These are phyloP conservation scores for Choristoneura rosaceana DNA, from an alignment of 2,888 invertebrate species.

Conservation along the genomic window DNA sequence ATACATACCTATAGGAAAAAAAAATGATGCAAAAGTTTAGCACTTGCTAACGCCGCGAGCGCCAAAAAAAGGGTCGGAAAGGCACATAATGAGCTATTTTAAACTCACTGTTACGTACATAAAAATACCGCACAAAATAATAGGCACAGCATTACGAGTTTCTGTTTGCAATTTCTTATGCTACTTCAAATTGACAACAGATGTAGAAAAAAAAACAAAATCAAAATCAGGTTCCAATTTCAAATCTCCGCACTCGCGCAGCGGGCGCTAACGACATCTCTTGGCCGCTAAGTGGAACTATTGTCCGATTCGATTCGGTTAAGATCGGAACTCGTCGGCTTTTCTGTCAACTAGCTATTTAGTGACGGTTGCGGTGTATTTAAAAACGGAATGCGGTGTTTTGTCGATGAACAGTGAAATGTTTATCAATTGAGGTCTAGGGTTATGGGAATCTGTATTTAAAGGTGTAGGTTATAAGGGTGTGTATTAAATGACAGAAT, in stretches of 20 bases:
- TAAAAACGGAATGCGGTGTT: slow-evolving; percentile 74
- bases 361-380: slow-evolving; percentile 76
- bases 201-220: slow-evolving; percentile 37
- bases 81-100: background rate
- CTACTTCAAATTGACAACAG: background rate
- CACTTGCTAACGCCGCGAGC: too few relatives aligned
- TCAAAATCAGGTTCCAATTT: slow-evolving; percentile 61
- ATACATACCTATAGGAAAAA: too few relatives aligned
- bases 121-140: background rate
- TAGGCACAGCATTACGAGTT: background rate
- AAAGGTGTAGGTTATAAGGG: background rate
- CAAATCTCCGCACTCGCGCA: slow-evolving; percentile 68
- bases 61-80: too few relatives aligned
- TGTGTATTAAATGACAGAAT: background rate
- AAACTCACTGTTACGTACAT: too few relatives aligned
- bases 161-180: background rate
- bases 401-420: slow-evolving; percentile 54
- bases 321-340: slow-evolving; percentile 66
- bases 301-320: slow-evolving; percentile 78
- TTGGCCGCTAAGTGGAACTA: slow-evolving; percentile 78
- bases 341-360: slow-evolving; percentile 74
- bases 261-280: slow-evolving; percentile 83
- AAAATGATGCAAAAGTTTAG: too few relatives aligned
- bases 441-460: slow-evolving; percentile 15
- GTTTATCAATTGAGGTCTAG: slow-evolving; percentile 33